phyloP scores from a whole-genome alignment of 2,888 invertebrate species.

The Oligia strigilis region DNA sequence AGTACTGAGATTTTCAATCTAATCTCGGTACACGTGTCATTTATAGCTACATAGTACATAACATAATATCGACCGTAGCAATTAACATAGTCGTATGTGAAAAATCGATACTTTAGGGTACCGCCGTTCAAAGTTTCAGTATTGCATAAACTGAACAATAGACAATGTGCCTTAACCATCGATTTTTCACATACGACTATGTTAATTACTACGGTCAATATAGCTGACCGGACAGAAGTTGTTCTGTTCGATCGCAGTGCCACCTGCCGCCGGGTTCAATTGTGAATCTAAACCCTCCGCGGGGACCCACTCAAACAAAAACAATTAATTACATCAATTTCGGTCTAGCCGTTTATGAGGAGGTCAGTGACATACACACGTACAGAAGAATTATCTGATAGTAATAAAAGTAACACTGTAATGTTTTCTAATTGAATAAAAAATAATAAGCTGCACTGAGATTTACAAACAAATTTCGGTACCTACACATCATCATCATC shows the following conservation, averaged over 20 bases:
- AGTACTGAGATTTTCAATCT: too few relatives aligned
- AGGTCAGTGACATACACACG: too few relatives aligned
- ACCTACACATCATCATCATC: not conserved
- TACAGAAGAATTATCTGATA: too few relatives aligned
- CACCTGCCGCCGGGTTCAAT: not conserved
- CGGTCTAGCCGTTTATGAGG: not conserved
- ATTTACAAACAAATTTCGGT: conserved; percentile 22
- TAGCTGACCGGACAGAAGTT: too few relatives aligned
- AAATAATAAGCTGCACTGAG: not conserved
- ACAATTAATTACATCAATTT: not conserved
- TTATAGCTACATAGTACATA: not conserved
- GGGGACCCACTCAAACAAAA: not conserved
- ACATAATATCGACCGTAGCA: too few relatives aligned
- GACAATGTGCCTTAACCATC: too few relatives aligned
- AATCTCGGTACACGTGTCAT: not conserved
- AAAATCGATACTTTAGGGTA: too few relatives aligned
- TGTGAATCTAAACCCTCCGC: not conserved
- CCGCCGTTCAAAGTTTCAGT: too few relatives aligned
- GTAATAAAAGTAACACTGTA: not conserved
- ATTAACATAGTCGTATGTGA: too few relatives aligned
- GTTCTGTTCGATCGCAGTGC: not conserved
- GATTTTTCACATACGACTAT: too few relatives aligned
- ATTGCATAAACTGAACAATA: too few relatives aligned
- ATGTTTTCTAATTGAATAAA: not conserved
- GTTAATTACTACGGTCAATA: too few relatives aligned